Base-by-base conservation (phyloP, 2,888 invertebrate genomes). In the Synanthedon myopaeformis region DNA sequence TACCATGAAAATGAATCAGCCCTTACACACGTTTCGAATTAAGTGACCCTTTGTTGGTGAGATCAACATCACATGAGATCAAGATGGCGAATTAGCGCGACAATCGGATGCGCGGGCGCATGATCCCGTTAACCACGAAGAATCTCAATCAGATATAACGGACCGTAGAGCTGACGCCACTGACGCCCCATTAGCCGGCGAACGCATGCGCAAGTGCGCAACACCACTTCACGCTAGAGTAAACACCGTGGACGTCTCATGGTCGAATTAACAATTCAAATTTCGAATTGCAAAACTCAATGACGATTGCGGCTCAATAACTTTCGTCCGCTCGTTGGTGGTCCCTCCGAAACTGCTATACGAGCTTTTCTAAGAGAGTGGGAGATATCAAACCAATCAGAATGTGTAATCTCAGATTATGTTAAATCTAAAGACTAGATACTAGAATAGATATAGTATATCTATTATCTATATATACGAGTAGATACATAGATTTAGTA, bases 71-170 rank as follows among this genome's bases (percentile, higher is more conserved):
- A 53, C 55, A 28, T 41, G 49, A 52, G 53, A 52, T 53, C 53
- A 53, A 58, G 54, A 55, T 56, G 54, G 51, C 41, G 52, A 56
- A 58, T 56, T 56, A 56, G 52, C 52, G 51, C 56, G 55, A 55
- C 58, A 58, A 58, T 58, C 49, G 49, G 23, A 19, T 13, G 63
- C 58, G 58, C 59, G 51, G 61, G 61, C 59, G 57, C 53, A 51
- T 52, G 56, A 64, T 79, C 69, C 80, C 79, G 79, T 81, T 80
- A n/a, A 76, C 65, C 57, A 57, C 67, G 68, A 69, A 67, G 68
- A 69, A 67, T 74, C 74, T 73, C 75, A 74, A 69, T 74, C 65
- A 65, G 63, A 64, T 66, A 67, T 71, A 70, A 70, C 74, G 72
- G 74, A 59, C 56, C 55, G 17, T 45, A 45, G 52, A 28, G 42